These are phyloP conservation scores for Triops cancriformis DNA, from an alignment of 1,140 invertebrate species.

Conservation along the genomic window DNA sequence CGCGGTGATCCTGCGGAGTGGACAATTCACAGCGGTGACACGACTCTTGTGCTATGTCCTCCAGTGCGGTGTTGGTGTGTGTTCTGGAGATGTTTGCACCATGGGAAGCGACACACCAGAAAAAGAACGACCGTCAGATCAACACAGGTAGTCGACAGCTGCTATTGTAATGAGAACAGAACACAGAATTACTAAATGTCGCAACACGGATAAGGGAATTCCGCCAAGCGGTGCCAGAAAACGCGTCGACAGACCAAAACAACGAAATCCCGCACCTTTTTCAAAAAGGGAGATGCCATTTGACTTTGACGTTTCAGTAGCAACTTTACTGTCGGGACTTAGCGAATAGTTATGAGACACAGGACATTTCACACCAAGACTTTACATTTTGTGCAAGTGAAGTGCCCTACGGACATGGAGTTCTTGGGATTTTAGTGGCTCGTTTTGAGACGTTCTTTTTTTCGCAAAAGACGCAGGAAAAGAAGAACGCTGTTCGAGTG, in stretches of 20 bases:
- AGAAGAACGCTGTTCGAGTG: background rate
- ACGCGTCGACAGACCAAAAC: background rate
- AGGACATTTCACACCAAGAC: background rate
- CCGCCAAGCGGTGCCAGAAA: background rate
- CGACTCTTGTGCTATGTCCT: background rate
- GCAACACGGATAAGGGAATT: conserved; percentile 2
- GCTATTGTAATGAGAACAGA: conserved; percentile 2
- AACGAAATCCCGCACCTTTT: background rate
- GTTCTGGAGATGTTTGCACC: background rate
- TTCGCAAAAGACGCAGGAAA: background rate
- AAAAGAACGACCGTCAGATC: background rate
- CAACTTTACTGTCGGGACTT: background rate
- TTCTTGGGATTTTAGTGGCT: background rate
- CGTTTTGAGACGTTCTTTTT: too few relatives aligned
- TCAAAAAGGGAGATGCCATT: background rate
- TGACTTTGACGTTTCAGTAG: background rate
- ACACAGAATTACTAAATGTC: background rate
- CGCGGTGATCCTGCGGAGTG: background rate
- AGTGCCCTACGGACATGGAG: background rate
- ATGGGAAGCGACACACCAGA: background rate
- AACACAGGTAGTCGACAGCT: background rate
- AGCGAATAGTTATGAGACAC: background rate
- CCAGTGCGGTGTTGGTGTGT: background rate
- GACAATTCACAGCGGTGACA: background rate
- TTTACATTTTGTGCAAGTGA: background rate